These are phyloP conservation scores for Alethe diademata DNA, from an alignment of 2,113 vertebrate species.

Conservation along the genomic window DNA sequence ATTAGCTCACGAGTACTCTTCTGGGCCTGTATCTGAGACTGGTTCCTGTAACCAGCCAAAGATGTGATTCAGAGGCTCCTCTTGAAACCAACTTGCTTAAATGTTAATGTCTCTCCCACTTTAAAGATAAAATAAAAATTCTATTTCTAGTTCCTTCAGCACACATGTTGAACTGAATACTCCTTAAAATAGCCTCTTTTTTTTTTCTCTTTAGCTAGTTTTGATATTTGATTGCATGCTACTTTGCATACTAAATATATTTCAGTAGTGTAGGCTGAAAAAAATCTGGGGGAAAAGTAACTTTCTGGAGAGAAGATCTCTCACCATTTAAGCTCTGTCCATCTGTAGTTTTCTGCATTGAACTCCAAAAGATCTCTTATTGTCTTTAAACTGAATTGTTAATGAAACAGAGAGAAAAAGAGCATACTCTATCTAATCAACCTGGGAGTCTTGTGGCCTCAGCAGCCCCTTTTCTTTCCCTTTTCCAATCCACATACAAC, in stretches of 20 bases:
- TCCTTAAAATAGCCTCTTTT: not conserved
- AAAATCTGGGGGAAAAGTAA: not conserved
- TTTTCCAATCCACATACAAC: not conserved
- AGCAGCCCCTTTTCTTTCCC: not conserved
- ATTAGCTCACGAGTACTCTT: conserved; percentile 71
- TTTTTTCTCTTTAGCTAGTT: not conserved
- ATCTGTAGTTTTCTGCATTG: not conserved
- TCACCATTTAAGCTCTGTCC: not conserved
- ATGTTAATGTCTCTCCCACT: not conserved
- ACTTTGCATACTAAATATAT: not conserved
- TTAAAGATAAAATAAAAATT: not conserved
- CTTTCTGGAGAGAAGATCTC: not conserved
- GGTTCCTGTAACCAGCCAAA: conserved; percentile 64
- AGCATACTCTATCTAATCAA: not conserved
- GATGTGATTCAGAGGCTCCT: conserved; percentile 42
- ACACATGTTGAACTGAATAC: not conserved
- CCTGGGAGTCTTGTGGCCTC: accelerated
- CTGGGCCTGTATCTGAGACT: conserved; percentile 57
- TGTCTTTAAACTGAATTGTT: not conserved
- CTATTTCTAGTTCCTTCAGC: not conserved
- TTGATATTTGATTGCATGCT: not conserved
- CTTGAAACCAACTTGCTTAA: conserved; percentile 63
- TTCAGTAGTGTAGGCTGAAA: not conserved
- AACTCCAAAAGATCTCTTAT: not conserved
- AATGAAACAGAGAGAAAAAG: not conserved